Evolutionary conservation across 2,797 vertebrate genomes (phyloP).

Genomic region (Jordanella pulchra): DNA sequence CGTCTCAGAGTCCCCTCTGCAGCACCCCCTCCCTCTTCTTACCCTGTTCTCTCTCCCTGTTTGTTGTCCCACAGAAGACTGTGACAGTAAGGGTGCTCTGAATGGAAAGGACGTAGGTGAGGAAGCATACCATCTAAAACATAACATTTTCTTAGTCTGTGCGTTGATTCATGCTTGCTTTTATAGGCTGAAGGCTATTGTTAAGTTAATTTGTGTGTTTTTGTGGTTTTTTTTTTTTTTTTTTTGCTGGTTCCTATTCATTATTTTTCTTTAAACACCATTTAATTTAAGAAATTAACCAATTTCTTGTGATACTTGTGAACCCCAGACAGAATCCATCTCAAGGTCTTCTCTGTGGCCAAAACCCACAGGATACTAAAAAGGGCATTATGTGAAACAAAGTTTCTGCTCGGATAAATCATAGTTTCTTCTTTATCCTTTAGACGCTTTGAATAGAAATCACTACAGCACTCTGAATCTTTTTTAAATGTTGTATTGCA

Average conservation of each 20-base stretch:
- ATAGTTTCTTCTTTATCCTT: neutral
- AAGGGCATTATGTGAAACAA: neutral
- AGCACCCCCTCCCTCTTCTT: conserved; percentile 35
- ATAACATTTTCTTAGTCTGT: conserved; percentile 34
- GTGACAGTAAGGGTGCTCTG: conserved; percentile 86
- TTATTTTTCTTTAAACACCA: neutral
- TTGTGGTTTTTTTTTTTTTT: neutral
- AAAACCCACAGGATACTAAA: neutral
- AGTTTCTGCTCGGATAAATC: neutral
- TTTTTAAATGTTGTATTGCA: neutral
- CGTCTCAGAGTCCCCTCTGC: conserved; percentile 3
- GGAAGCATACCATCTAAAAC: conserved; percentile 43
- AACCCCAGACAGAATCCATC: neutral
- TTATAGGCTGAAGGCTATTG: neutral
- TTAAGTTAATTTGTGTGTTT: conserved; percentile 1
- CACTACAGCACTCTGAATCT: neutral
- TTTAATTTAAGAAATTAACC: neutral
- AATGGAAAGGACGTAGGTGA: conserved; percentile 91
- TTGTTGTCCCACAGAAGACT: conserved; percentile 83
- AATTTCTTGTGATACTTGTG: neutral
- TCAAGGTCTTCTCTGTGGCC: neutral
- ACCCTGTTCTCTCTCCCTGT: conserved; percentile 49
- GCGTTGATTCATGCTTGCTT: conserved; percentile 30
- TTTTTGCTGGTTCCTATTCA: neutral
- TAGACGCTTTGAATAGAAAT: neutral